These are phyloP conservation scores for Acrobasis repandana DNA, from an alignment of 2,888 invertebrate species.

Conservation along the genomic window DNA sequence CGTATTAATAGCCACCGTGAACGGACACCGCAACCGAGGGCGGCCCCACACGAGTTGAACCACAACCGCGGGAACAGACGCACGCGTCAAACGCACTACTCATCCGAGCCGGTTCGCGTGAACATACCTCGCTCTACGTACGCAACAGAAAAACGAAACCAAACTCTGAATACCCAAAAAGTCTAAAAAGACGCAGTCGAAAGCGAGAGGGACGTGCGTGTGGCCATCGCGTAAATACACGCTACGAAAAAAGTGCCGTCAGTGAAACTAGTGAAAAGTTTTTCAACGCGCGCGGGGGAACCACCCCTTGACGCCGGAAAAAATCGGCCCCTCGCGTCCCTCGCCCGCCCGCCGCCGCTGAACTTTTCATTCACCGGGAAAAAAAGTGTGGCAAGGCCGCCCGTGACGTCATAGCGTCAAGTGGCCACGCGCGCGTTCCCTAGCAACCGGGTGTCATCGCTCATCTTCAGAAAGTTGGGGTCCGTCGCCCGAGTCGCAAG, in stretches of 20 bases:
- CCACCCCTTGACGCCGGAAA: constrained; percentile 76
- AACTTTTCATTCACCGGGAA: constrained; percentile 85
- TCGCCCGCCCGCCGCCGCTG: constrained; percentile 80
- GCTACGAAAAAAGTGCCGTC: constrained; percentile 80
- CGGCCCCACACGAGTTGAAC: constrained; percentile 58
- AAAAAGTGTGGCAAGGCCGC: constrained; percentile 84
- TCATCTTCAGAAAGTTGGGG: constrained; percentile 31
- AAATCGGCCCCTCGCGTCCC: constrained; percentile 77
- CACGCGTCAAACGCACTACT: constrained; percentile 61
- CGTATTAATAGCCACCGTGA: constrained; percentile 78
- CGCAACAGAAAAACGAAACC: constrained; percentile 42
- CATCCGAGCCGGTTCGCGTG: constrained; percentile 38
- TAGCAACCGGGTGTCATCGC: constrained; percentile 72
- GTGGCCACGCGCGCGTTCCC: constrained; percentile 78
- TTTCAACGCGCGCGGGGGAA: constrained; percentile 74
- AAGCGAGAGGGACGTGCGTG: constrained; percentile 71
- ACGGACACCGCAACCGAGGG: constrained; percentile 69
- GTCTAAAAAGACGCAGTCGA: constrained; percentile 49
- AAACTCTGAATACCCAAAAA: constrained; percentile 44
- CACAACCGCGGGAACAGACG: constrained; percentile 53
- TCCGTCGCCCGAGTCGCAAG: constrained; percentile 22
- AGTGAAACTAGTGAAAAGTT: constrained; percentile 82
- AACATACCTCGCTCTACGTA: constrained; percentile 40
- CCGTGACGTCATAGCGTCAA: constrained; percentile 80
- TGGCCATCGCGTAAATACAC: constrained; percentile 72